Base-by-base conservation (phyloP, 2,797 vertebrate species). In the Todus mexicanus region DNA sequence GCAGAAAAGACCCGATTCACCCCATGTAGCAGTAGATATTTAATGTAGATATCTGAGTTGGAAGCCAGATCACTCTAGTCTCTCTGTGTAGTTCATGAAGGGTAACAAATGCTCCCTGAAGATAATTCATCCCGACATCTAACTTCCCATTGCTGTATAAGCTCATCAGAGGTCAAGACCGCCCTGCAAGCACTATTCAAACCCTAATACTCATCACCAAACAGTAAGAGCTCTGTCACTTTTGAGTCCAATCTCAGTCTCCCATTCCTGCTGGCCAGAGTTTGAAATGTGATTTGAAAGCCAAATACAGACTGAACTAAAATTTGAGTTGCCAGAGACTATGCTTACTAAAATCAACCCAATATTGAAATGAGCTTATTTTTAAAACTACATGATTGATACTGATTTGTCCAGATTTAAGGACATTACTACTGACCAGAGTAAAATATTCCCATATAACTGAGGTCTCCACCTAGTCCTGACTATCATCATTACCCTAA, bases 271-370 rank as follows among this genome's bases (percentile, higher is more conserved):
- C 38, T 48, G 63, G 25, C 33, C 38, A 57, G 47, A 66, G 22
- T 73, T 86, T 53, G 93, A 92, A 94, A 81, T 16, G 11, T 9
- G 65, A 26, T 69, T 56, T 81, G 60, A 94, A 96, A 90, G 38
- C 22, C 68, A 91, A 87, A 84, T 63, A 70, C 35, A 81, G n/a
- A 81, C 9, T 59, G 43, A 86, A 73, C 15, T 90, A 84, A 78
- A 81, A 78, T 10, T 51, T 86, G 35, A 63, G 47, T n/a, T 31
- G 20, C 27, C 61, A 85, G 60, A 85, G n/a, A 54, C 29, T 40
- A 26, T 29, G 31, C 16, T 69, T 66, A 40, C 15, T 50, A 43
- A 75, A 86, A 84, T 47, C 54, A 91, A 48, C 35, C 19, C 61
- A 71, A 59, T 71, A 78, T 7, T n/a, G 63, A 87, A 75, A 21